These are phyloP conservation scores for Synergus umbraculus DNA, from an alignment of 2,888 invertebrate genomes.

Conservation along the genomic window DNA sequence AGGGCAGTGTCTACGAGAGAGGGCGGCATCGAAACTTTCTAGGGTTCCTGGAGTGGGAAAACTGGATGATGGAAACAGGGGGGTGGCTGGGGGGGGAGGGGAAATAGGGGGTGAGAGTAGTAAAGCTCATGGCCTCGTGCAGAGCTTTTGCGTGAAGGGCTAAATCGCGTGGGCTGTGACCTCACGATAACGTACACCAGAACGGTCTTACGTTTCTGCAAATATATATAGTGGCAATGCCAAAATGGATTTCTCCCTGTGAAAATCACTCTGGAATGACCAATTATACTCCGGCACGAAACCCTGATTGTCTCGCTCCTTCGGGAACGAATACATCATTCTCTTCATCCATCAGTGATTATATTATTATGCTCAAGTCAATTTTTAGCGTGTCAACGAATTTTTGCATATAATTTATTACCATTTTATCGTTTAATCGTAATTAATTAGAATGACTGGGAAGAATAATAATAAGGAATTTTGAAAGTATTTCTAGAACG, in stretches of 20 bases:
- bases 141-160: constrained; percentile 50
- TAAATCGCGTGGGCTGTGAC: constrained; percentile 65
- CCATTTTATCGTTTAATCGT: too few species aligned
- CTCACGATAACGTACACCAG: constrained; percentile 64
- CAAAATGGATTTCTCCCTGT: constrained; percentile 28
- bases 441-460: too few species aligned
- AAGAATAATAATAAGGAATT: too few species aligned
- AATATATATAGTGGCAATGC: constrained; percentile 19
- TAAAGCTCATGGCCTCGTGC: constrained; percentile 35
- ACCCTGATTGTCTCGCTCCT: constrained; percentile 28
- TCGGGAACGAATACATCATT: neutral
- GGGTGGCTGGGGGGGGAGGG: neutral
- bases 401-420: too few species aligned
- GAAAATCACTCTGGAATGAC: constrained; percentile 36
- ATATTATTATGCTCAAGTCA: neutral
- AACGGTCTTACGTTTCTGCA: constrained; percentile 49
- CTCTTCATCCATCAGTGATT: neutral
- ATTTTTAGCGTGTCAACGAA: neutral
- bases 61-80: neutral
- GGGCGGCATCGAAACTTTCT: constrained; percentile 20
- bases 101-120: constrained; percentile 10
- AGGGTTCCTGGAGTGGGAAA: constrained; percentile 9
- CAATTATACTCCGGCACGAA: constrained; percentile 32
- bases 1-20: constrained; percentile 53
- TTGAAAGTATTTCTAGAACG: too few species aligned